Conservation (phyloP, 2,113 vertebrate species). For the Nothobranchius furzeri region DNA sequence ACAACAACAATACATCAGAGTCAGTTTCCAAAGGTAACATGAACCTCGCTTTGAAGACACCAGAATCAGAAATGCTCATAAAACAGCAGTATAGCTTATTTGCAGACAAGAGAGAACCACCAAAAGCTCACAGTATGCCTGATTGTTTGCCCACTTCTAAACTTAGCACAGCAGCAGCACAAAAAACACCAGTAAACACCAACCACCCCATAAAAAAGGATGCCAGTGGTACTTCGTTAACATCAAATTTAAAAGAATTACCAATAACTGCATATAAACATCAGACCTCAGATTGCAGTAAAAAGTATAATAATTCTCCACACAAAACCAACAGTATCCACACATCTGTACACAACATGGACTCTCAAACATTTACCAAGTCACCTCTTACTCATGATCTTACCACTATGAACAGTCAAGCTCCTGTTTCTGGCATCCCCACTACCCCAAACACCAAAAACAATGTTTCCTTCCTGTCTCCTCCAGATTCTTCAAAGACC, state of each 20-base stretch:
- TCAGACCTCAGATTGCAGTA: conserved; percentile 27
- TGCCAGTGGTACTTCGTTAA: conserved; percentile 27
- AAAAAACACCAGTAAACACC: conserved; percentile 23
- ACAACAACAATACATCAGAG: conserved; percentile 40
- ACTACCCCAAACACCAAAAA: conserved; percentile 19
- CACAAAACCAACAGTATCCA: conserved; percentile 26
- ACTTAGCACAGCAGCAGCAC: conserved; percentile 40
- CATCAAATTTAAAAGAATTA: conserved; percentile 25
- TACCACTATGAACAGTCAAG: conserved; percentile 17
- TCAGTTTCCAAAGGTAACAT: conserved; percentile 34
- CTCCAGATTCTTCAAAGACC: conserved; percentile 17
- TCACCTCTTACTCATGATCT: conserved; percentile 13
- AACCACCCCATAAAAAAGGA: conserved; percentile 29
- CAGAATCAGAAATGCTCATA: conserved; percentile 24
- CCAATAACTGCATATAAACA: conserved; percentile 29
- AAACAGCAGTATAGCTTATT: conserved; percentile 25
- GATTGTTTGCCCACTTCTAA: conserved; percentile 35
- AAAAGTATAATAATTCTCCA: conserved; percentile 22
- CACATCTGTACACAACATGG: conserved; percentile 15
- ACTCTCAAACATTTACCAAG: conserved; percentile 36
- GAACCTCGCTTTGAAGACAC: conserved; percentile 29
- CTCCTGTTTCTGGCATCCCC: conserved; percentile 3
- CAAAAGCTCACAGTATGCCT: conserved; percentile 33
- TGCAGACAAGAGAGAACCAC: conserved; percentile 47
- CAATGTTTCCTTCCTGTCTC: conserved; percentile 8